Percentiles rank a stretch among this genome's conserved stretches.
These are phyloP conservation scores for Lucilia cuprina DNA, from an alignment of 1,140 invertebrate species.

Conservation along the genomic window DNA sequence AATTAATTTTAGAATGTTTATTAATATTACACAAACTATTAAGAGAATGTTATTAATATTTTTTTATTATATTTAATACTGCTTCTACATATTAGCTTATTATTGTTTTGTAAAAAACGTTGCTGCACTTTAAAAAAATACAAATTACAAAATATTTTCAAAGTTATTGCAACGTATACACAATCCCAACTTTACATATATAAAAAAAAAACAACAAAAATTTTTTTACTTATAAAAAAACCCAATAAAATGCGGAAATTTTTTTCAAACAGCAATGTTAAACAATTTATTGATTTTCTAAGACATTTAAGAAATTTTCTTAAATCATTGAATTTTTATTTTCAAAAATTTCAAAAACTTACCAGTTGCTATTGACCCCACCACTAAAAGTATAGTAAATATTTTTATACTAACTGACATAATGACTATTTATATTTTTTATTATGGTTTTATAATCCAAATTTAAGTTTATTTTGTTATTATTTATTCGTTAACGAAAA, in stretches of 20 bases:
- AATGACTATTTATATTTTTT: slow-evolving; percentile 23
- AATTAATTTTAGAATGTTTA: no score
- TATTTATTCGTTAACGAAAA: neutral
- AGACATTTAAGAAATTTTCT: neutral
- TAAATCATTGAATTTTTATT: neutral
- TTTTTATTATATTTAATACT: no score
- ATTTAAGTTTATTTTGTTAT: neutral
- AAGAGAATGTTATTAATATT: no score
- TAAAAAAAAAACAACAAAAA: no score
- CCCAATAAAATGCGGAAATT: slow-evolving; percentile 6
- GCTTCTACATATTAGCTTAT: no score
- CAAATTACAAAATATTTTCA: neutral
- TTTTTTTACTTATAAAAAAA: no score
- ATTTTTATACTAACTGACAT: slow-evolving; percentile 20
- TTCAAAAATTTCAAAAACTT: neutral
- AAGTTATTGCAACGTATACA: neutral
- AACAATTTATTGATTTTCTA: neutral
- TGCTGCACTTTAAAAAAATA: neutral
- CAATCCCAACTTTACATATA: neutral
- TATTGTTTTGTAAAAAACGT: no score
- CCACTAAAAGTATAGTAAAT: slow-evolving; percentile 19
- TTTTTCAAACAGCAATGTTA: neutral
- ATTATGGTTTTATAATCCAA: neutral
- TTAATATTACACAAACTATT: no score
- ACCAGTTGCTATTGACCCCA: slow-evolving; percentile 3